Base-by-base conservation (phyloP, 2,797 vertebrate species). In the Sebastes trivittatus region DNA sequence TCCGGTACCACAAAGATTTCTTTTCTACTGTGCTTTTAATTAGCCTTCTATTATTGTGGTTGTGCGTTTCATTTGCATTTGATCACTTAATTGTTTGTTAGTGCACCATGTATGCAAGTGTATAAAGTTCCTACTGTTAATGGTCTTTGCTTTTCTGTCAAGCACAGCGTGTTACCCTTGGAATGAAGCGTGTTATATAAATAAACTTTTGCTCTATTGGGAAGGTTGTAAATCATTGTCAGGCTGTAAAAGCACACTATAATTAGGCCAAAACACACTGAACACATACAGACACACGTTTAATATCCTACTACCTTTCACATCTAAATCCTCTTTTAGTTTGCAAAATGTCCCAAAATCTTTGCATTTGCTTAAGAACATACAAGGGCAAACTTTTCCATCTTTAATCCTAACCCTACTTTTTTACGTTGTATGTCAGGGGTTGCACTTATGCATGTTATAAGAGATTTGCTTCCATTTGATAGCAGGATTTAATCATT, bases 391-490 rank as follows among this genome's bases (percentile, higher is more conserved):
- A 75, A 49, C 36, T 18, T 25, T 32, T 25, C 9, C 6, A 34
- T 34, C 52, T 52, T 80, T 7, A 42, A 59, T 0, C 16, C 32
- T 18, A 14, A 64, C n/a, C 13, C 6, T 62, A 20, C 1, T 59
- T 22, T 58, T 42, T 42, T 42, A n/a, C 1, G 16, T 34, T 32
- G 49, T 70, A 52, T 75, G 75, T 25, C 20, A 23, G 14, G 0
- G 13, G 8, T n/a, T 49, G 25, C 1, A 63, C n/a, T 60, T 55
- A 4, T 46, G 29, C 54, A 14, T 10, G 20, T 34, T 72, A 25
- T 14, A 7, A 65, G 38, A 81, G 16, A 72, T 82, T 80, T 80
- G 32, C 70, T 42, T 75, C 32, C 66, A 42, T 76, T 69, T 62
- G 46, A 30, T 32, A 1, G 55, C 36, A 49, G 63, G 78, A 77